phyloP scores from a whole-genome alignment of 2,797 vertebrate genomes.

The Eleutherodactylus coqui region DNA sequence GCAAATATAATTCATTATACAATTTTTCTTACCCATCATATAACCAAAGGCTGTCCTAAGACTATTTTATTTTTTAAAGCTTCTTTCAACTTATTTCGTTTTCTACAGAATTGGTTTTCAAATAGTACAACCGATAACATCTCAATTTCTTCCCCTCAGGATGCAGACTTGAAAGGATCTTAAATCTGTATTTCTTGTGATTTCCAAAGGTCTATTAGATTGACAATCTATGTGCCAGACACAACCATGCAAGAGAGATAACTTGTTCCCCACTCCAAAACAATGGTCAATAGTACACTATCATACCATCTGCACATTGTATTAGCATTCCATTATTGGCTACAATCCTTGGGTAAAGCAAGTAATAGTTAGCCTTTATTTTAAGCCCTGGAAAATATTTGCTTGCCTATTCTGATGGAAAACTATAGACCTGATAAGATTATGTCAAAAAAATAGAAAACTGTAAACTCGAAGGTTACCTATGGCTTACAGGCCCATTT shows the following conservation, averaged over 20 bases:
- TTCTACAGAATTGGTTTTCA: slow-evolving; percentile 59
- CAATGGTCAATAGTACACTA: slow-evolving; percentile 72
- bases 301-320: slow-evolving; percentile 66
- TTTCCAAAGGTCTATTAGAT: slow-evolving; percentile 63
- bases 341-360: slow-evolving; percentile 50
- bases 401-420: slow-evolving; percentile 45
- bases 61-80: slow-evolving; percentile 60
- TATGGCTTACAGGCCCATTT: too few species aligned
- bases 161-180: slow-evolving; percentile 57
- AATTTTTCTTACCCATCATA: slow-evolving; percentile 59
- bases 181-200: slow-evolving; percentile 55
- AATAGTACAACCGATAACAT: slow-evolving; percentile 49
- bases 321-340: slow-evolving; percentile 61
- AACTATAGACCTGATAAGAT: slow-evolving; percentile 31
- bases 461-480: slow-evolving; percentile 20
- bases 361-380: slow-evolving; percentile 52
- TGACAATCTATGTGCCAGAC: slow-evolving; percentile 59
- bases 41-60: slow-evolving; percentile 61
- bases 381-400: slow-evolving; percentile 43
- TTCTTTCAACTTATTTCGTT: slow-evolving; percentile 59
- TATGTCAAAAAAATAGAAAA: slow-evolving; percentile 50
- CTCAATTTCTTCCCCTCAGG: slow-evolving; percentile 57
- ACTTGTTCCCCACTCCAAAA: slow-evolving; percentile 70
- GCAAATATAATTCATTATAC: slow-evolving; percentile 52
- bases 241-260: slow-evolving; percentile 67